phyloP scores from a whole-genome alignment of 2,797 vertebrate genomes.

The Sebastes wilsoni region DNA sequence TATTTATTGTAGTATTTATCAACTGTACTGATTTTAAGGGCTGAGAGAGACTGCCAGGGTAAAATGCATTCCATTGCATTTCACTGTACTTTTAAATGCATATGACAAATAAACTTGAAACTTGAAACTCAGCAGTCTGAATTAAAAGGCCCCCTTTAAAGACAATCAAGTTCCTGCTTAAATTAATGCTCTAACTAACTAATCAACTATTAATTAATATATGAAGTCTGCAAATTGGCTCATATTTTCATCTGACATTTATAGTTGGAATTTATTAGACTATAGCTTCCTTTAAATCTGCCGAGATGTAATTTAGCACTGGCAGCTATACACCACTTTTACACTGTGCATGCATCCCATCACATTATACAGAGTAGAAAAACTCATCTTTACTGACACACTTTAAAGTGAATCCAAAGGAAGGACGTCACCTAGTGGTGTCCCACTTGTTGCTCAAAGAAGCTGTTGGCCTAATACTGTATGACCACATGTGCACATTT shows the following conservation, averaged over 20 bases:
- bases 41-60: too few relatives aligned
- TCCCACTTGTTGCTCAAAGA: background rate
- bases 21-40: too few relatives aligned
- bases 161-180: background rate
- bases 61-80: too few relatives aligned
- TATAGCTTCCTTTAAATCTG: background rate
- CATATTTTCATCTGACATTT: background rate
- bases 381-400: background rate
- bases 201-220: background rate
- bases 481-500: background rate
- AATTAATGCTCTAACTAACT: background rate
- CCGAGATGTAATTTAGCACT: background rate
- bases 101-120: too few relatives aligned
- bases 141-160: background rate
- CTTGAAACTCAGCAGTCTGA: background rate
- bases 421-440: constrained; percentile 13
- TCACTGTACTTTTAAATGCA: too few relatives aligned
- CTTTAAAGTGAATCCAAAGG: background rate
- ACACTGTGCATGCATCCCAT: background rate
- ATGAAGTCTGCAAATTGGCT: background rate
- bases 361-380: background rate
- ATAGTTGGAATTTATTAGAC: background rate
- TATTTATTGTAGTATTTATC: too few relatives aligned
- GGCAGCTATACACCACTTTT: background rate
- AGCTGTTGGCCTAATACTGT: background rate